Conservation (phyloP, 2,888 invertebrate genomes). For the Cephus sareptanus region DNA sequence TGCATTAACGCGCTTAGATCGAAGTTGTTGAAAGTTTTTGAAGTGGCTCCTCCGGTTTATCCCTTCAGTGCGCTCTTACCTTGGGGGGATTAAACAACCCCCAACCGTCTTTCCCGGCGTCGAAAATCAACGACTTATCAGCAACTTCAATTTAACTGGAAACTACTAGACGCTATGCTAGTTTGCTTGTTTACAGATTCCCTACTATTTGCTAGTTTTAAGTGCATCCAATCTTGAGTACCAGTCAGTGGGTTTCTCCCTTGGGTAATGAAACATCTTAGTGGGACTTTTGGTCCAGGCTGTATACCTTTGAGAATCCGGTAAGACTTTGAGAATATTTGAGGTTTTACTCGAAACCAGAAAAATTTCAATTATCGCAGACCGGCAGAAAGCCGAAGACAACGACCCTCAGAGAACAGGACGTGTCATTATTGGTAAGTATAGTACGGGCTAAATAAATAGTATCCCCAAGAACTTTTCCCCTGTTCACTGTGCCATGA, state of each 20-base stretch:
- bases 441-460: no score
- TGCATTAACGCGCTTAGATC: background rate
- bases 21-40: background rate
- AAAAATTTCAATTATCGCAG: no score
- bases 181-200: conserved; percentile 32
- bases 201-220: conserved; percentile 26
- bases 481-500: background rate
- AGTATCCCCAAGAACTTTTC: no score
- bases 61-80: background rate
- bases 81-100: background rate
- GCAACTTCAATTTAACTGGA: conserved; percentile 35
- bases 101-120: background rate
- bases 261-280: background rate
- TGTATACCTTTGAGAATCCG: background rate
- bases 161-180: conserved; percentile 25
- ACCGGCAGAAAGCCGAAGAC: no score
- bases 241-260: background rate
- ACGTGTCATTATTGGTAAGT: no score
- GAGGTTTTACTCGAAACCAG: no score
- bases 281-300: no score
- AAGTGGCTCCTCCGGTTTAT: background rate
- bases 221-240: conserved; percentile 10
- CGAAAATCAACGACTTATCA: background rate
- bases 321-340: background rate
- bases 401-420: no score